Evolutionary conservation across 2,797 vertebrate species (phyloP).

Genomic region (Malurus leucopterus): DNA sequence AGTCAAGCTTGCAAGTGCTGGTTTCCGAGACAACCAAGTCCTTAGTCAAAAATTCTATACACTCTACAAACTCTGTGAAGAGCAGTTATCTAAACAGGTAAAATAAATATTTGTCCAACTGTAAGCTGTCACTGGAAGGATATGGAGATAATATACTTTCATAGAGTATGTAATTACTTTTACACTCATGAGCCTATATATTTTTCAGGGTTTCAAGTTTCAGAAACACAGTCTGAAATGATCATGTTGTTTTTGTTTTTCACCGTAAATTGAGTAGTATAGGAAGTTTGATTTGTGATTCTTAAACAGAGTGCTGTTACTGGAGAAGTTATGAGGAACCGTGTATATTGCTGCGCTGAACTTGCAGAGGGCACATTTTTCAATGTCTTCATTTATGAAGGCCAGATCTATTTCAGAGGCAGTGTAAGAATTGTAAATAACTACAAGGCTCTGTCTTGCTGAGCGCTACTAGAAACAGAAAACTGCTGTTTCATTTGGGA

Average conservation of each 20-base stretch:
- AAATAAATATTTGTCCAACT: conserved; percentile 17
- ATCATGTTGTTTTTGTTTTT: background rate
- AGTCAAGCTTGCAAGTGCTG: conserved; percentile 85
- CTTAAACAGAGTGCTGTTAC: background rate
- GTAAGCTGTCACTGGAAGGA: background rate
- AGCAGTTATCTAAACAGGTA: conserved; percentile 87
- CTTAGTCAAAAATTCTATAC: conserved; percentile 86
- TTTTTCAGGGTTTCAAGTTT: background rate
- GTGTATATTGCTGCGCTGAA: background rate
- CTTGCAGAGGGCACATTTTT: background rate
- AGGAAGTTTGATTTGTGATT: background rate
- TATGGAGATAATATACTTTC: background rate
- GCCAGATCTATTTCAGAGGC: background rate
- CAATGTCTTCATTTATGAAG: background rate
- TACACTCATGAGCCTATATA: background rate
- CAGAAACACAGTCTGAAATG: background rate
- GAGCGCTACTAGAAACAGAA: background rate
- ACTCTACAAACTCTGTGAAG: conserved; percentile 86
- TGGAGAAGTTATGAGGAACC: background rate
- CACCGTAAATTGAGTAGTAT: background rate
- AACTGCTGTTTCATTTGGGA: background rate
- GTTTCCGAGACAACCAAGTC: conserved; percentile 83
- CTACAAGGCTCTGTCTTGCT: background rate
- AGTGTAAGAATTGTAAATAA: background rate
- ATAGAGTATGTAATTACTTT: background rate